Percentiles rank a stretch among this genome's conserved stretches.
phyloP scores from a whole-genome alignment of 2,888 invertebrate genomes.

The Rapana venosa region DNA sequence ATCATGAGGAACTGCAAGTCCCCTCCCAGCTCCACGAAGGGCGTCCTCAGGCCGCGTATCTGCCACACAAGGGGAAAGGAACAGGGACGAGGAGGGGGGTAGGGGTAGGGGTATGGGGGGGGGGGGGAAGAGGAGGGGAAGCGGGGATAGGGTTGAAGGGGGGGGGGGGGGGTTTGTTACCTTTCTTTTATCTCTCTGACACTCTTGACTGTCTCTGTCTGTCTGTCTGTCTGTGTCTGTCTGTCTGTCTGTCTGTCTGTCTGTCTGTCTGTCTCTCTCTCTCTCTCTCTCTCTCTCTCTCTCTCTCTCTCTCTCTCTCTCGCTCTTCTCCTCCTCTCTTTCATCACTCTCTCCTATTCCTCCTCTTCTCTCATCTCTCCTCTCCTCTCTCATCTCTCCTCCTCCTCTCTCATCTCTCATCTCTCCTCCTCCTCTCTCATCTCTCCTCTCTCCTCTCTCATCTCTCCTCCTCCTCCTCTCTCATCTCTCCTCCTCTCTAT shows the following conservation, averaged over 20 bases:
- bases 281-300: not conserved
- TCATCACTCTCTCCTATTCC: not conserved
- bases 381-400: not conserved
- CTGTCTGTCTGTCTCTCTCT: conserved; percentile 79
- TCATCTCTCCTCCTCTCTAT: not conserved
- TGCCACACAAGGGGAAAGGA: conserved; percentile 80
- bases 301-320: not conserved
- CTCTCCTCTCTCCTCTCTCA: not conserved
- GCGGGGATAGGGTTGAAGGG: not conserved
- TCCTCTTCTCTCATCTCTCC: not conserved
- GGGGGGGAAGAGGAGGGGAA: too few relatives aligned
- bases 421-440: not conserved
- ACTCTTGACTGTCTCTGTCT: not conserved
- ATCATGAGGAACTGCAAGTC: conserved; percentile 94
- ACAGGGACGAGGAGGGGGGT: too few relatives aligned
- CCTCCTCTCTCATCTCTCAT: not conserved
- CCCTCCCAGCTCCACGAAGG: conserved; percentile 90
- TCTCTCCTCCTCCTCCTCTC: not conserved
- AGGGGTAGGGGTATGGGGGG: too few relatives aligned
- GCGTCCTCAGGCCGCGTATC: conserved; percentile 92
- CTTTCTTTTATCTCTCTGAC: too few relatives aligned
- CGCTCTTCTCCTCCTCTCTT: not conserved
- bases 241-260: not conserved
- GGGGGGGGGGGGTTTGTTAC: not conserved
- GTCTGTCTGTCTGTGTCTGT: not conserved